A percentile compares a stretch with the other conserved stretches of the same genome.
Conservation (phyloP, 2,113 vertebrate genomes). For the Mustela lutreola region DNA sequence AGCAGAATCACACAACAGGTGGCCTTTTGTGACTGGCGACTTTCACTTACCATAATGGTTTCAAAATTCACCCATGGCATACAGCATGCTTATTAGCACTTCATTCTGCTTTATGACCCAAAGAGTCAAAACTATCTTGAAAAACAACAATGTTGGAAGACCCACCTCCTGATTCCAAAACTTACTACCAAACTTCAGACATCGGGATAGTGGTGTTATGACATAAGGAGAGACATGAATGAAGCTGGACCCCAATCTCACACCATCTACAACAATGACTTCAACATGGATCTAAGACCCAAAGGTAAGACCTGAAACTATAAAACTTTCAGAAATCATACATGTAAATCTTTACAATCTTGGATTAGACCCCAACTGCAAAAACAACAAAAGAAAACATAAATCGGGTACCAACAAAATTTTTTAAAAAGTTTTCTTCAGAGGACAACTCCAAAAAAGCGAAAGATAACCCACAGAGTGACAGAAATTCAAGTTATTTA, state of each 20-base stretch:
- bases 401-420: neutral
- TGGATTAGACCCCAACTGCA: neutral
- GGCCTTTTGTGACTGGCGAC: neutral
- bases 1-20: neutral
- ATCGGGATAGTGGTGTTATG: neutral
- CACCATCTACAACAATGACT: neutral
- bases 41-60: neutral
- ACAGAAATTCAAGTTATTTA: neutral
- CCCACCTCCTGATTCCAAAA: slow-evolving; percentile 13
- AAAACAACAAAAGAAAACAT: neutral
- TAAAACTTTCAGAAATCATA: neutral
- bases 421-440: neutral
- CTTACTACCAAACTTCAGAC: neutral
- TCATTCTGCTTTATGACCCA: neutral
- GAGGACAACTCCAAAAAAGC: neutral
- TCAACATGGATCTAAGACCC: neutral
- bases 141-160: neutral
- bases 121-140: neutral
- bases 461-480: neutral
- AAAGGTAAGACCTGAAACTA: neutral
- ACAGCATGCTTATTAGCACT: neutral
- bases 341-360: neutral
- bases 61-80: neutral
- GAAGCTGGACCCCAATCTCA: neutral
- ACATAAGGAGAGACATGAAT: neutral